A percentile compares a stretch with the other conserved stretches of the same genome.
These are phyloP conservation scores for Sitophilus oryzae DNA, from an alignment of 1,140 invertebrate species.

Conservation along the genomic window DNA sequence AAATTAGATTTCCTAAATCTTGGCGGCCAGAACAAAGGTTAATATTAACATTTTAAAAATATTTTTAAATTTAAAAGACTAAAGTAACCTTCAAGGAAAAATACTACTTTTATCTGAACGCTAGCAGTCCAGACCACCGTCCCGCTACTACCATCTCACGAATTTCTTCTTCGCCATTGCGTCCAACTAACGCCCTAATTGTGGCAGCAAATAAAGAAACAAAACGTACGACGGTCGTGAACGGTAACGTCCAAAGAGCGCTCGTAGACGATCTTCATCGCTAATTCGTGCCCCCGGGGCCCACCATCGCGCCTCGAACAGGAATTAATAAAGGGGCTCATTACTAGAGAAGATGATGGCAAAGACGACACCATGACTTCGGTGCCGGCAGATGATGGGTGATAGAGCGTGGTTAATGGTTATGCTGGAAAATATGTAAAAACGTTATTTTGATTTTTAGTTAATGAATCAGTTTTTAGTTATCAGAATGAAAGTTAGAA, in stretches of 20 bases:
- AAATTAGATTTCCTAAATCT: no score
- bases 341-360: no score
- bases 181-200: slow-evolving; percentile 15
- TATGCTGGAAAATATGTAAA: no score
- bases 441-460: no score
- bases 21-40: no score
- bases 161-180: slow-evolving; percentile 6
- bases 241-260: not conserved
- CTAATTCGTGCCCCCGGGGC: not conserved
- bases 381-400: no score
- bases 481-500: no score
- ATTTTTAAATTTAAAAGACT: no score
- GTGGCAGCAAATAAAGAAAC: slow-evolving; percentile 12
- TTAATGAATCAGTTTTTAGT: no score
- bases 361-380: no score
- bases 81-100: not conserved
- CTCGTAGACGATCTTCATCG: not conserved
- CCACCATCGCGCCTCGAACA: not conserved
- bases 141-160: slow-evolving; percentile 4
- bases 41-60: no score
- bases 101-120: not conserved
- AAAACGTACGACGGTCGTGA: slow-evolving; percentile 12
- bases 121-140: not conserved
- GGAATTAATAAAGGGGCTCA: not conserved
- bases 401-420: no score